Evolutionary conservation across 2,888 invertebrate species (phyloP).

Genomic region (Cantharis rustica): DNA sequence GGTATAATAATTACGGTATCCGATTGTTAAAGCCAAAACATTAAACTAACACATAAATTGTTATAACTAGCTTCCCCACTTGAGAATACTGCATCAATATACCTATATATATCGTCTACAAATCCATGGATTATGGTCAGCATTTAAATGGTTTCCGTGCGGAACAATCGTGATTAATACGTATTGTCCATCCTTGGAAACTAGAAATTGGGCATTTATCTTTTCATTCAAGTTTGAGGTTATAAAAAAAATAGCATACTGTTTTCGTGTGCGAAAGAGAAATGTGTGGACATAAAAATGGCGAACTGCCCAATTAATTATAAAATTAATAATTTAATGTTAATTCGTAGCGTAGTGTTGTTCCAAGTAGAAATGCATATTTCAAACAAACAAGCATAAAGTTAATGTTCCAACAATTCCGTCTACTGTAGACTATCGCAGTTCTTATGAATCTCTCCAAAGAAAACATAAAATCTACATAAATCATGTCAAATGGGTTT

Average conservation of each 20-base stretch:
- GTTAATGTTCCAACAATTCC: constrained; percentile 15
- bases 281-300: not conserved
- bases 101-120: not conserved
- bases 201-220: not conserved
- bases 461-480: constrained; percentile 17
- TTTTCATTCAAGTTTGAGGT: not conserved
- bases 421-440: not conserved
- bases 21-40: constrained; percentile 10
- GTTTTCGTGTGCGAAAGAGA: not conserved
- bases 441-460: constrained; percentile 16
- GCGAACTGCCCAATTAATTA: not conserved
- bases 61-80: constrained; percentile 8
- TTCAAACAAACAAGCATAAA: constrained; percentile 18
- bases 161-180: not conserved
- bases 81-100: not conserved
- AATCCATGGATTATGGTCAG: constrained; percentile 1
- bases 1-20: constrained; percentile 12
- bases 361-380: constrained; percentile 9
- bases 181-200: not conserved
- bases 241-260: not conserved
- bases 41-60: constrained; percentile 9
- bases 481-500: constrained; percentile 19
- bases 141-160: not conserved
- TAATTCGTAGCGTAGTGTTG: not conserved
- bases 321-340: not conserved